A percentile compares a stretch with the other conserved stretches of the same genome.
Evolutionary conservation across 2,113 vertebrate genomes (phyloP).

Genomic region (Perca fluviatilis): DNA sequence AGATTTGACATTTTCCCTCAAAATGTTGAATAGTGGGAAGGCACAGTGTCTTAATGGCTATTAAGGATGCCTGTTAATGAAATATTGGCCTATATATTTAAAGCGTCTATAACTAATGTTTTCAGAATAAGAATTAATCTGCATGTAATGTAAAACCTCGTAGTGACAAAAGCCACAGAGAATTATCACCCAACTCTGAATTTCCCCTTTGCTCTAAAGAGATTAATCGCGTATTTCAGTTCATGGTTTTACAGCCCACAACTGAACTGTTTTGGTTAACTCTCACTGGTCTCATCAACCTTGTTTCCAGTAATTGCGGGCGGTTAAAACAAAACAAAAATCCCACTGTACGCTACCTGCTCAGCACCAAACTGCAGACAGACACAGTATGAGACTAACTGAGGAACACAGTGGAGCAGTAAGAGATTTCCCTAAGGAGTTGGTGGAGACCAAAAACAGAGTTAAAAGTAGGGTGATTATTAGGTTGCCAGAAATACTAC

Average conservation of each 20-base stretch:
- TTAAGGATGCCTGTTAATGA: background rate
- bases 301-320: slow-evolving; percentile 9
- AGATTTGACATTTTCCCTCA: slow-evolving; percentile 24
- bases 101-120: background rate
- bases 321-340: slow-evolving; percentile 4
- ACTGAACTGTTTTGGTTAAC: slow-evolving; percentile 2
- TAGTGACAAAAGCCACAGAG: background rate
- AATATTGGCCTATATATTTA: background rate
- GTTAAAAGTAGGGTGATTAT: background rate
- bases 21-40: background rate
- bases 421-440: background rate
- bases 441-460: background rate
- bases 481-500: background rate
- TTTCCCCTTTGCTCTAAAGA: background rate
- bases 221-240: background rate
- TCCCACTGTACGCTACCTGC: background rate
- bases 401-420: background rate
- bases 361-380: background rate
- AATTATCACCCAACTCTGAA: background rate
- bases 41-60: background rate
- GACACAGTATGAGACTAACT: background rate
- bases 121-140: background rate
- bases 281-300: slow-evolving; percentile 7
- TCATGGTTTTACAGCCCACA: background rate
- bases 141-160: background rate